Evolutionary conservation across 2,797 vertebrate genomes (phyloP).

Genomic region (Siniperca obscura): DNA sequence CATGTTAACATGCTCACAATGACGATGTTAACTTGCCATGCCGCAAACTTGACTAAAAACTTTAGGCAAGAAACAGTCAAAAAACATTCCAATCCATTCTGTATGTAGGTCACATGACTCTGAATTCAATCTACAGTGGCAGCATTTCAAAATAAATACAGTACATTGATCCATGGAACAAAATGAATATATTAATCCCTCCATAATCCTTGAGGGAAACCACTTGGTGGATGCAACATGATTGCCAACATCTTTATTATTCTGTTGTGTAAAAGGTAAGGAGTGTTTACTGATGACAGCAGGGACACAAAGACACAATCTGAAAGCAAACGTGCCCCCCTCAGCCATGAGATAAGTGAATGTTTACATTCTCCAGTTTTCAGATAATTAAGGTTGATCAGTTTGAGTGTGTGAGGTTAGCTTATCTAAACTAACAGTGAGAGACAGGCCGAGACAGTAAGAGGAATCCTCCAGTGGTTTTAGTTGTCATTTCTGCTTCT

Average conservation of each 20-base stretch:
- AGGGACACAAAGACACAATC: slow-evolving; percentile 8
- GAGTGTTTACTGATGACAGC: slow-evolving; percentile 25
- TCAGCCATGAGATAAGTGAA: slow-evolving; percentile 35
- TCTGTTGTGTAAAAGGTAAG: slow-evolving; percentile 6
- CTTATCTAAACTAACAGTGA: slow-evolving; percentile 69
- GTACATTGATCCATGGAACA: neutral
- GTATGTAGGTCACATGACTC: neutral
- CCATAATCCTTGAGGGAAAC: slow-evolving; percentile 1
- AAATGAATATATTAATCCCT: slow-evolving; percentile 18
- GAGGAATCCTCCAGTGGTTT: slow-evolving; percentile 2
- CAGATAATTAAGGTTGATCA: slow-evolving; percentile 59
- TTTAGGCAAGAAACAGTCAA: neutral
- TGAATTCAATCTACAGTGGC: neutral
- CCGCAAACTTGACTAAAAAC: too few species aligned
- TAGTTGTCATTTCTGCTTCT: neutral
- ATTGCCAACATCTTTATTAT: slow-evolving; percentile 21
- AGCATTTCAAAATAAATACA: neutral
- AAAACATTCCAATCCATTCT: neutral
- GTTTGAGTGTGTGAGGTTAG: slow-evolving; percentile 63
- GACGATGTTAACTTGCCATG: neutral
- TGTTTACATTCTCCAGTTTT: slow-evolving; percentile 65
- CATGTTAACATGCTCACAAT: neutral
- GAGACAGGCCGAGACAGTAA: neutral
- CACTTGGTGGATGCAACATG: neutral
- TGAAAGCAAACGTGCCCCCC: slow-evolving; percentile 13